Base-by-base conservation (phyloP, 2,888 invertebrate species). In the Octodonta nipae region DNA sequence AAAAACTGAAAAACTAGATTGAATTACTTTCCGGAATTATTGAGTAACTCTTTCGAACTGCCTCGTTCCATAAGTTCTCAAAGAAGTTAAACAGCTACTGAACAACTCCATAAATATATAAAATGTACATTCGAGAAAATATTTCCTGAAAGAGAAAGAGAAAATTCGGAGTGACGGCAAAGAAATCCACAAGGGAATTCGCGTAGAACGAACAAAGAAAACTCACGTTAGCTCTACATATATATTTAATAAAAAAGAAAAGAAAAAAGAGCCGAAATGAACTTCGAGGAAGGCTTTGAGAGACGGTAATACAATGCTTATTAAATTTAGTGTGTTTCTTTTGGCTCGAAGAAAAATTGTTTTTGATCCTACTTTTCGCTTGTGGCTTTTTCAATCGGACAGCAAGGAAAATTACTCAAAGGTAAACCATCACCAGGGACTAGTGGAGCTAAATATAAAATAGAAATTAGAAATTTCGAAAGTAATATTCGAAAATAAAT, bases 91-190 rank as follows among this genome's bases (percentile, higher is more conserved):
- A 30, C 35, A 29, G 31, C 34, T 28, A 35, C 37, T 26, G 40
- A 43, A 42, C 44, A 45, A 40, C 41, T 42, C 46, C 41, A 41
- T 43, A 40, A 41, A 41, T 43, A 43, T 41, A 38, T 43, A 43
- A 41, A 39, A 37, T 33, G 37, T 25, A 33, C 20, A 28, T 32
- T 24, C 28, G 37, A 32, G 32, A 33, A 38, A 34, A 34, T 37
- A 40, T 30, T 38, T 7, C 35, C 20, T 31, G 26, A 13, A 13
- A 26, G 33, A 40, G 34, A 34, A 38, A 37, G 38, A 43, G n/a
- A n/a, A n/a, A 45, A 45, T 43, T 41, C 43, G 42, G 42, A 41
- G 39, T 41, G 45, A 43, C 42, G 37, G 40, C 31, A 34, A 30
- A 28, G 30, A 37, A 42, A 35, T 11, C 37, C 42, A 26, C 42